Base-by-base conservation (phyloP, 2,888 invertebrate species). In the Leuctra nigra region DNA sequence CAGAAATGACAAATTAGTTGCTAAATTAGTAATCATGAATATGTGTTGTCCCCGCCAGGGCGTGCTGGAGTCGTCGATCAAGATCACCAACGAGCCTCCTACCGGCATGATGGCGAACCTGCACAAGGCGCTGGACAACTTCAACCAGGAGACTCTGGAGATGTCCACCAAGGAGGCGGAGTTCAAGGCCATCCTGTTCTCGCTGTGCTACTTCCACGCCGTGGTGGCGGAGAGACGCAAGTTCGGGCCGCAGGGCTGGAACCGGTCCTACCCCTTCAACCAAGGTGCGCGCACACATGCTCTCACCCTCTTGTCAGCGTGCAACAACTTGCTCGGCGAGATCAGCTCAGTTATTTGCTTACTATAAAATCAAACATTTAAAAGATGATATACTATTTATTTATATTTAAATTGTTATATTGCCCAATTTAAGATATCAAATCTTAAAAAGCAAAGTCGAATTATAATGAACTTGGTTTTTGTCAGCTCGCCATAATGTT, bases 211-310 rank as follows among this genome's bases (percentile, higher is more conserved):
- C 70, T 96, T 95, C 74, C 96, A 96, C 70, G 95, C 96, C 1
- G 93, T 93, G 0, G 89, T 95, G 1, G 90, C 91, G 3, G 92
- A 96, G 71, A 76, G 95, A 59, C 78, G 92, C 38, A 95, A 96
- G 74, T 96, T 96, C 69, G 96, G 95, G 0, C 87, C 96, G 0
- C 93, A 95, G 71, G 93, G 93, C 11, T 93, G 93, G 93, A 93
- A 93, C 68, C 81, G 85, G 72, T 72, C 75, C 1, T 81, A 81
- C 64, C 80, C 80, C 7, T 81, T 77, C 67, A 80, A 78, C 67
- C 74, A 75, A 57, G 78, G 78, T 70, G 53, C 59, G 66, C 11
- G n/a, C n/a, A n/a, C n/a, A n/a, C n/a, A n/a, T n/a, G n/a, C n/a
- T n/a, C n/a, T n/a, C n/a, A n/a, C n/a, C n/a, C n/a, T n/a, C n/a